Evolutionary conservation across 2,888 invertebrate species (phyloP), one percentile per base, ranked within the genome.

Genomic region (Myathropa florea): DNA sequence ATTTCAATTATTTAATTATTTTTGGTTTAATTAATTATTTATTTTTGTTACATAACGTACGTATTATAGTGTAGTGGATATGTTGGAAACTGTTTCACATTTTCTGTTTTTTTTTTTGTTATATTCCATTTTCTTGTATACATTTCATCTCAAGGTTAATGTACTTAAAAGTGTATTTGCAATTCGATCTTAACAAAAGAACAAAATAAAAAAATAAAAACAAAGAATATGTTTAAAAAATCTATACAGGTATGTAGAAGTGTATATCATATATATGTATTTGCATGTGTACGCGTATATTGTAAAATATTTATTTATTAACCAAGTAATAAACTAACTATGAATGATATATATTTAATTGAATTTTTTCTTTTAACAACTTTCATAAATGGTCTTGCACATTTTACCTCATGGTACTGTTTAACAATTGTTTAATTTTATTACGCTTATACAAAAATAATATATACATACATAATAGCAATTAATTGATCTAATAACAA

Each of bases 21-120:
- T 82, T 82, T 83, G 77, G 82, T 83, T 83, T 71, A 53, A 71
- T 61, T 65, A 64, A 55, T 77, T 68, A 39, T 55, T n/a, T 65
- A 18, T 64, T 65, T 55, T 64, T 76, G 39, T 64, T 64, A 26
- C 61, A 67, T 60, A 76, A 70, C 46, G 30, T 76, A 60, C 64
- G 33, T 75, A 60, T 82, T n/a, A 39, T 77, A 36, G 60, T 63
- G 60, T 72, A 28, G 65, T 72, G 77, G 82, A 83, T 83, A 83
- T 83, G 77, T 77, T 82, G 36, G 55, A 60, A 81, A 81, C 21
- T 46, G n/a, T n/a, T 46, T 46, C n/a, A n/a, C n/a, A n/a, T n/a
- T n/a, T n/a, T n/a, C n/a, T n/a, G n/a, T 46, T n/a, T 18, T 18
- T 39, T 61, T 61, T 28, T 18, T 61, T 61, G 30, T 46, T 18